Base-by-base conservation (phyloP, 2,888 invertebrate species). In the Drosophila putrida region DNA sequence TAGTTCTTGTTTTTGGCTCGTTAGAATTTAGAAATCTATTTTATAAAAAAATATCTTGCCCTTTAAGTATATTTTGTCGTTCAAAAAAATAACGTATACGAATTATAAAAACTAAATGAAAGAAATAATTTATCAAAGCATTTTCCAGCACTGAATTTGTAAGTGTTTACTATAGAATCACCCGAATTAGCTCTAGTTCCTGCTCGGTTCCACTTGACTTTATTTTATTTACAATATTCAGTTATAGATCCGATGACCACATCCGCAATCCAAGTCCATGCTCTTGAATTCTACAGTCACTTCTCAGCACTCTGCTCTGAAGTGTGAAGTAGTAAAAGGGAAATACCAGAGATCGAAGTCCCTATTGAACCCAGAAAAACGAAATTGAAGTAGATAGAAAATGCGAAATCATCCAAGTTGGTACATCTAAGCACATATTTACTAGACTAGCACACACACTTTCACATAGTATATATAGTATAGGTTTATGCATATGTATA, bases 371-470 rank as follows among this genome's bases (percentile, higher is more conserved):
- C 31, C 1, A 28, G 31, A 31, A 47, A 13, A n/a, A 28, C 13
- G 13, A 28, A 44, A 44, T 28, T 8, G n/a, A 28, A 9, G 5
- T 5, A 31, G 3, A 50, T 53, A 9, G 13, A 13, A 51, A 69
- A 50, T 15, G 44, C 38, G 31, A 28, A 50, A 38, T 35, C 15
- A 20, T 47, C n/a, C n/a, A 62, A 57, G 50, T 61, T 49, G 43
- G 31, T 54, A 59, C 25, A 67, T 49, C 51, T 31, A 58, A 61
- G 74, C 74, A 73, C 51, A 72, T 57, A 51, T 61, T 54, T 55
- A 73, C 67, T 60, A 65, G 74, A 59, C 50, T 55, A 72, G 46
- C 63, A 35, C 44, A 47, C 50, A 44, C 38, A 39, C 20, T 47
- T 8, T 39, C n/a, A 31, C 3, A 47, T 9, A 39, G 15, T 5